A percentile compares a stretch with the other conserved stretches of the same genome.
These are phyloP conservation scores for Scaptomyza cyrtandrae DNA, from an alignment of 2,888 invertebrate genomes.

Conservation along the genomic window DNA sequence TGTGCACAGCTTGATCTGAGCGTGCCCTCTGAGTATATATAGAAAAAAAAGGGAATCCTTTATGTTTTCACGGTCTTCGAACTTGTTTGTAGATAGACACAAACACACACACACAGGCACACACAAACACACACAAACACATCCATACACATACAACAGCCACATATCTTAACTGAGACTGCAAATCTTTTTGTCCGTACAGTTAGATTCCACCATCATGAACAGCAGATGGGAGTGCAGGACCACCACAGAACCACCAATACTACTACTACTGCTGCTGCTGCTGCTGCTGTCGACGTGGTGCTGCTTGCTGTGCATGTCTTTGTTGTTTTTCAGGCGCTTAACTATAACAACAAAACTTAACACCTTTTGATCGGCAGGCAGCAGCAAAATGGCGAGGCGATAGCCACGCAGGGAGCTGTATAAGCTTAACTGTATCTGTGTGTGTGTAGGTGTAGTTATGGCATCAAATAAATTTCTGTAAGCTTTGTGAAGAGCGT, in stretches of 20 bases:
- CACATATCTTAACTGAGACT: slow-evolving; percentile 5
- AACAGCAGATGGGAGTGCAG: slow-evolving; percentile 1
- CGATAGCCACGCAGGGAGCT: slow-evolving; percentile 22
- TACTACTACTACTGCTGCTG: not conserved
- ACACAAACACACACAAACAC: not conserved
- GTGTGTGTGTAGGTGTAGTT: slow-evolving; percentile 48
- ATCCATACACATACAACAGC: not conserved
- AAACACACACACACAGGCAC: not conserved
- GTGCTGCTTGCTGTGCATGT: slow-evolving; percentile 56
- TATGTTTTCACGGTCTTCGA: not conserved
- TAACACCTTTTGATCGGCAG: slow-evolving; percentile 76
- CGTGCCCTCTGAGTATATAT: not conserved
- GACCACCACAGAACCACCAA: not conserved
- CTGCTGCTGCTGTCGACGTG: slow-evolving; percentile 30
- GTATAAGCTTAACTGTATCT: slow-evolving; percentile 4
- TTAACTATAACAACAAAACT: slow-evolving; percentile 72
- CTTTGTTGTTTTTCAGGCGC: slow-evolving; percentile 68
- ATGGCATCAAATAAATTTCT: slow-evolving; percentile 69
- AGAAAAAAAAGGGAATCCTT: not conserved
- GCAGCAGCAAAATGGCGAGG: slow-evolving; percentile 28
- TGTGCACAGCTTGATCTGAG: not conserved
- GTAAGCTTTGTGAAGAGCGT: slow-evolving; percentile 64
- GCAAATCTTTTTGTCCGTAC: slow-evolving; percentile 15
- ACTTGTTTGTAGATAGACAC: not conserved
- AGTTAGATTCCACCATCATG: not conserved